Percentiles rank a stretch among this genome's conserved stretches.
phyloP scores from a whole-genome alignment of 2,888 invertebrate genomes.

The Aphidius colemani region DNA sequence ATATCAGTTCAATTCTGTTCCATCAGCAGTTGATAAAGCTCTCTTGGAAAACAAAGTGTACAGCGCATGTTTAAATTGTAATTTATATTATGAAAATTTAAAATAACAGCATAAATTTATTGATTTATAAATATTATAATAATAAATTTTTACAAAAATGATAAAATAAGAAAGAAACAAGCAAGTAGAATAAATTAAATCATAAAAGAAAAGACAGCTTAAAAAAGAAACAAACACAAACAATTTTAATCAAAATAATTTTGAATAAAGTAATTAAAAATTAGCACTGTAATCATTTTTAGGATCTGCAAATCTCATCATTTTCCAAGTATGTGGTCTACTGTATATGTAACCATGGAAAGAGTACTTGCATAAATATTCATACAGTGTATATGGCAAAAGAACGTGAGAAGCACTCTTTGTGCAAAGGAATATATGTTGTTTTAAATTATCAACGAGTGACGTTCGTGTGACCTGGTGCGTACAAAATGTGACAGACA shows the following conservation, averaged over 20 bases:
- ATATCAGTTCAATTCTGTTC: no score
- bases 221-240: background rate
- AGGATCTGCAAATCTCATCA: background rate
- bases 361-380: conserved; percentile 29
- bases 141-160: no score
- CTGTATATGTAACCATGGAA: background rate
- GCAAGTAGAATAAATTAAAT: background rate
- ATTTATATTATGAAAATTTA: no score
- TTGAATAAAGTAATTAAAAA: background rate
- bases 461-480: conserved; percentile 22
- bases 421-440: conserved; percentile 21
- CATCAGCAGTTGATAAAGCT: no score
- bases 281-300: background rate
- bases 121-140: no score
- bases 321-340: background rate
- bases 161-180: no score
- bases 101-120: no score
- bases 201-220: background rate
- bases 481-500: conserved; percentile 31
- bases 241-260: background rate
- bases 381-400: conserved; percentile 34
- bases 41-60: no score
- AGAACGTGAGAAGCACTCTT: conserved; percentile 35
- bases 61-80: no score
- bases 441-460: conserved; percentile 36